Conservation (phyloP, 2,797 vertebrate species). For the Enteromius fasciolatus region DNA sequence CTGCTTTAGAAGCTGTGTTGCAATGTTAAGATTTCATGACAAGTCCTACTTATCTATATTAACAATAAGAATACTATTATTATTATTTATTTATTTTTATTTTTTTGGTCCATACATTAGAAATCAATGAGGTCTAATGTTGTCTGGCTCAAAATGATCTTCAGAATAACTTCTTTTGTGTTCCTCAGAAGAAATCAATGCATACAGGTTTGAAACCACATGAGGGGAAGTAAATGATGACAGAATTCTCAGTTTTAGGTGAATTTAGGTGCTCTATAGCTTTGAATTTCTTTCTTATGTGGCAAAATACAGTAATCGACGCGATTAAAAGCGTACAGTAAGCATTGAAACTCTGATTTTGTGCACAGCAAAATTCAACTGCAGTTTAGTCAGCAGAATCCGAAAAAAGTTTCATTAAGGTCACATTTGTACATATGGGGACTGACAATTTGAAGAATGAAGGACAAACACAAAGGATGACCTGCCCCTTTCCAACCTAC, state of each 20-base stretch:
- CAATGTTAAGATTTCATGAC: background rate
- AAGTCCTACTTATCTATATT: too few species aligned
- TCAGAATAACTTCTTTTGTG: background rate
- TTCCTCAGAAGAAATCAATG: background rate
- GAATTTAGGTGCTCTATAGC: too few species aligned
- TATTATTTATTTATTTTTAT: background rate
- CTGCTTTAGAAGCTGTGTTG: background rate
- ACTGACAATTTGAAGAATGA: background rate
- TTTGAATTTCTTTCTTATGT: constrained; percentile 30
- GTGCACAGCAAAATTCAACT: background rate
- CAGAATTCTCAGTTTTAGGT: too few species aligned
- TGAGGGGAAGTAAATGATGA: background rate
- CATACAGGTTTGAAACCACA: background rate
- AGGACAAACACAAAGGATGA: constrained; percentile 5
- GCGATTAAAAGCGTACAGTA: background rate
- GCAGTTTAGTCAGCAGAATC: background rate
- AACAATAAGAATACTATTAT: too few species aligned
- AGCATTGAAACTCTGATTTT: background rate
- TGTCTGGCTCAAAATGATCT: background rate
- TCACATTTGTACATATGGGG: background rate
- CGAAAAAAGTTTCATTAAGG: constrained; percentile 4
- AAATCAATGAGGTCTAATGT: background rate
- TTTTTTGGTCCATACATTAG: background rate
- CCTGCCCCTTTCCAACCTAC: background rate
- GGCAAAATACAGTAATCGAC: background rate